Evolutionary conservation across 2,888 invertebrate species (phyloP).

Genomic region (Dexiosoma caninum): DNA sequence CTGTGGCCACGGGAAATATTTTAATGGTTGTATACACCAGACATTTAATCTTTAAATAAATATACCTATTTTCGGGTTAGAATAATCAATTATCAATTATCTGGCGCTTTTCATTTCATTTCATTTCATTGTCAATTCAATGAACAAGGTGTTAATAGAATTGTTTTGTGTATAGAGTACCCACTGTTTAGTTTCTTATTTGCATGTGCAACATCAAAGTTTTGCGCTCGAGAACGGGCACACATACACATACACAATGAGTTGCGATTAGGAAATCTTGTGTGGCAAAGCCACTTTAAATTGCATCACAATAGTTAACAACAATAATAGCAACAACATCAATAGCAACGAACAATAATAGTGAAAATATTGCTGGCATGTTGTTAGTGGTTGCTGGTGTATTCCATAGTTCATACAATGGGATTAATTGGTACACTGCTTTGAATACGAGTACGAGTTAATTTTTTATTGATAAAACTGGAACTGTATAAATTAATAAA

Average conservation of each 20-base stretch:
- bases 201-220: background rate
- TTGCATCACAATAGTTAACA: slow-evolving; percentile 37
- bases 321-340: background rate
- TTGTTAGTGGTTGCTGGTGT: background rate
- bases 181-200: background rate
- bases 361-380: background rate
- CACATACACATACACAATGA: background rate
- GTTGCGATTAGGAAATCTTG: slow-evolving; percentile 35
- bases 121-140: no score
- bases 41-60: no score
- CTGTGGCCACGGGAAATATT: no score
- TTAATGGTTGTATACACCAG: no score
- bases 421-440: slow-evolving; percentile 31
- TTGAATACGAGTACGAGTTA: background rate
- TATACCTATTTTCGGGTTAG: no score
- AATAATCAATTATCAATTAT: no score
- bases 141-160: no score
- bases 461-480: background rate
- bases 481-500: slow-evolving; percentile 1
- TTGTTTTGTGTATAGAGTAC: background rate
- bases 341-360: background rate
- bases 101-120: no score
- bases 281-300: slow-evolving; percentile 23
- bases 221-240: background rate
- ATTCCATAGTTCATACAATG: slow-evolving; percentile 25